A percentile compares a stretch with the other conserved stretches of the same genome.
phyloP scores from a whole-genome alignment of 2,797 vertebrate genomes.

The Protonibea diacanthus region DNA sequence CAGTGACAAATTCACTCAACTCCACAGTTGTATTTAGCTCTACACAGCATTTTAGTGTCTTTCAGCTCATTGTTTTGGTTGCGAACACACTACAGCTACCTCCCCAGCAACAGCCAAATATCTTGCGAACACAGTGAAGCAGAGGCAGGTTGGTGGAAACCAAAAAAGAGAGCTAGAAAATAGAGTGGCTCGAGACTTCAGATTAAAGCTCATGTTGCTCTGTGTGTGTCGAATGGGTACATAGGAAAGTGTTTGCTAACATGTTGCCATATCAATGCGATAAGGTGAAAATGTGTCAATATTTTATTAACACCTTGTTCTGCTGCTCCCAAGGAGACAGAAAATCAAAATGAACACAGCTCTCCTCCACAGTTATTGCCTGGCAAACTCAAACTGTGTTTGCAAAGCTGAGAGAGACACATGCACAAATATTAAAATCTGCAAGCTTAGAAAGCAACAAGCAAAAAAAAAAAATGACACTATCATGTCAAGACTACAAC shows the following conservation, averaged over 20 bases:
- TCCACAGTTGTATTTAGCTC: neutral
- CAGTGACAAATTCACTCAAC: no score
- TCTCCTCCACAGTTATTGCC: no score
- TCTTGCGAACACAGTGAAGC: no score
- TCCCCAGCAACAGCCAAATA: no score
- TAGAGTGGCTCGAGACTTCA: no score
- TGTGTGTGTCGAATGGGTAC: no score
- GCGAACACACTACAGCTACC: no score
- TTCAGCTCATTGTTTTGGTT: conserved; percentile 1
- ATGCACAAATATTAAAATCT: neutral
- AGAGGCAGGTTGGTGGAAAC: neutral
- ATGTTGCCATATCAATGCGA: neutral
- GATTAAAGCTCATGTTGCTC: no score
- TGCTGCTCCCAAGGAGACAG: neutral
- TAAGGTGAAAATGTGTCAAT: neutral
- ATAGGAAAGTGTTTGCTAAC: no score
- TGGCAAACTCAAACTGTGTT: neutral
- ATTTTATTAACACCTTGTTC: neutral
- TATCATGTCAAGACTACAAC: neutral
- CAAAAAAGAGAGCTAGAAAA: neutral
- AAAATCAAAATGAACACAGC: no score
- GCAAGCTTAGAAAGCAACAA: neutral
- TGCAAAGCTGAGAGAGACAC: neutral
- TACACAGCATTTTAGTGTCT: neutral
- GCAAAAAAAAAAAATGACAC: neutral